Base-by-base conservation (phyloP, 2,113 vertebrate species). In the Chunga burmeisteri region DNA sequence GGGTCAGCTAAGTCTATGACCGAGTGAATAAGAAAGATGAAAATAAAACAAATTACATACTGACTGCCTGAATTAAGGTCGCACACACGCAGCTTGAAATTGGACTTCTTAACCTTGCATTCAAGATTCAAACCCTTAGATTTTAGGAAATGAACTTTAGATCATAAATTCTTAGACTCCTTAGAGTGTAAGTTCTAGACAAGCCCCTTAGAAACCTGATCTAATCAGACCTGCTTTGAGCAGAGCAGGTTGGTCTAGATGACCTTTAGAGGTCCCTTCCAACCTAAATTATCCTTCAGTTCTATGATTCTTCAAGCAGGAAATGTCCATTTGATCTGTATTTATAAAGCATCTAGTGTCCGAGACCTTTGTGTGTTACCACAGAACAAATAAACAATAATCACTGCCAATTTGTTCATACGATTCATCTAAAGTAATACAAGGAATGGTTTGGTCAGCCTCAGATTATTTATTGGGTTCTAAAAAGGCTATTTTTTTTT, bases 141-240 rank as follows among this genome's bases (percentile, higher is more conserved):
- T 90, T 95, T 96, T 90, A 88, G 82, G 27, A 93, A 93, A 92
- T 81, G 32, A 96, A 93, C 75, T 92, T 90, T 5, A 90, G 67
- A 94, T 86, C 17, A 62, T 30, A 81, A 91, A 94, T 89, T 81
- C 77, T 90, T 71, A 83, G 46, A 81, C 53, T 67, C 50, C 85
- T 91, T 38, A 40, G 18, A 95, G 17, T 56, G 13, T 18, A 88
- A 86, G 42, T 72, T 84, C 55, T 84, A 74, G 65, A 89, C 29
- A 86, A 94, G 42, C 14, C 52, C 73, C 44, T 63, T 44, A 79
- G 44, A 42, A 94, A 87, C 20, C 49, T 34, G 16, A 88, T 90
- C 86, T 71, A 92, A 96, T 96, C 84, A 94, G 80, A 72, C 11
- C 36, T 78, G 32, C 59, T 95, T 62, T 94, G 58, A 88, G 93